Evolutionary conservation across 2,797 vertebrate genomes (phyloP).

Genomic region (Chaunax sp.): DNA sequence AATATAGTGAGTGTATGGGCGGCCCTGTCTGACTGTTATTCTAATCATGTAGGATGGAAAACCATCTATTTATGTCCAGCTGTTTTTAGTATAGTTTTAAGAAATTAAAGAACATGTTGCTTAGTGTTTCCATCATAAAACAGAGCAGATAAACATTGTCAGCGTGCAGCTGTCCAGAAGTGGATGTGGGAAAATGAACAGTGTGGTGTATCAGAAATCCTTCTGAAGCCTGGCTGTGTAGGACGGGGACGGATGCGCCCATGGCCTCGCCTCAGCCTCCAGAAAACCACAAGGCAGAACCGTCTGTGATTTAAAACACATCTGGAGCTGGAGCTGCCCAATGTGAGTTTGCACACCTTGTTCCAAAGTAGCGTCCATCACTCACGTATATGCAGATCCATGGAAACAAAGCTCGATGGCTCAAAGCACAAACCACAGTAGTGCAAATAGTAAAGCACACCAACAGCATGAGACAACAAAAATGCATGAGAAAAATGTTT

Average conservation of each 20-base stretch:
- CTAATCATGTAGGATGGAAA: slow-evolving; percentile 27
- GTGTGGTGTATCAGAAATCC: slow-evolving; percentile 41
- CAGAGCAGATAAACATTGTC: slow-evolving; percentile 67
- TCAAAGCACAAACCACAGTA: not conserved
- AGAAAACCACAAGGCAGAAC: slow-evolving; percentile 55
- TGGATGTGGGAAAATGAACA: slow-evolving; percentile 49
- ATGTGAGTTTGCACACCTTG: slow-evolving; percentile 65
- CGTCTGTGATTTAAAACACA: slow-evolving; percentile 74
- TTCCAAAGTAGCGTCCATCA: slow-evolving; percentile 54
- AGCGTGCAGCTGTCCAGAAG: slow-evolving; percentile 42
- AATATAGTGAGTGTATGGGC: slow-evolving; percentile 25
- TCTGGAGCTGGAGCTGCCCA: slow-evolving; percentile 67
- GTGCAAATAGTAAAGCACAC: slow-evolving; percentile 1
- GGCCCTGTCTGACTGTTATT: slow-evolving; percentile 17
- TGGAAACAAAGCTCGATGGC: slow-evolving; percentile 11
- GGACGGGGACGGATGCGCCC: slow-evolving; percentile 45
- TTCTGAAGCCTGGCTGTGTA: slow-evolving; percentile 37
- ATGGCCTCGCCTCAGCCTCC: slow-evolving; percentile 40
- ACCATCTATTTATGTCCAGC: slow-evolving; percentile 59
- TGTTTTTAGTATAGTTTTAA: slow-evolving; percentile 43
- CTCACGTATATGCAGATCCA: slow-evolving; percentile 18
- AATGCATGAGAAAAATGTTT: slow-evolving; percentile 37
- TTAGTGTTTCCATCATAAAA: slow-evolving; percentile 76
- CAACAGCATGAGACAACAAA: not conserved
- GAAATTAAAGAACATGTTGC: slow-evolving; percentile 66